A percentile compares a stretch with the other conserved stretches of the same genome.
These are phyloP conservation scores for Phacellophora camtschatica DNA, from an alignment of 30 jellyfish, hydroid and myxozoan species.

Conservation along the genomic window DNA sequence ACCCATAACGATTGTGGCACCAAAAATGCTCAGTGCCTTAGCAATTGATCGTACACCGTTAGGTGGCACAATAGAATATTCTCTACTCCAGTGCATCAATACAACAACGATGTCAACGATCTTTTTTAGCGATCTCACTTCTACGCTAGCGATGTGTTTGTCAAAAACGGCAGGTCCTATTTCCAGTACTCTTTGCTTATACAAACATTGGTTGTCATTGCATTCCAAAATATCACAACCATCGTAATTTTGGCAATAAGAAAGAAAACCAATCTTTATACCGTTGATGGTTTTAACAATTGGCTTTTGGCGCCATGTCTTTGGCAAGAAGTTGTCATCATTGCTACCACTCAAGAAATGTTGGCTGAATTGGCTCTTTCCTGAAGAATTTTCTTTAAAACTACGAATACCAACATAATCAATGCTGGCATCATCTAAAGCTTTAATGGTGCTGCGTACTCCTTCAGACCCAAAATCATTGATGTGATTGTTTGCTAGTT, in stretches of 20 bases:
- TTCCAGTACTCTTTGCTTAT: not conserved
- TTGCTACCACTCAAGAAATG: not conserved
- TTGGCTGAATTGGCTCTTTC: not conserved
- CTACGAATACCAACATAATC: conserved; percentile 36
- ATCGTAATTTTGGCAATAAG: conserved; percentile 61
- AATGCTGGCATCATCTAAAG: conserved; percentile 16
- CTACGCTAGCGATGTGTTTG: not conserved
- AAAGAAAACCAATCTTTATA: conserved; percentile 66
- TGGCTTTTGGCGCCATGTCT: conserved; percentile 25
- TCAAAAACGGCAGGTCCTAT: conserved; percentile 29
- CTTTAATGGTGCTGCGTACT: conserved; percentile 11
- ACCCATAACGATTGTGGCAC: conserved; percentile 71
- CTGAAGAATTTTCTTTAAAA: not conserved
- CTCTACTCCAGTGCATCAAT: conserved; percentile 85
- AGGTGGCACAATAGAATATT: conserved; percentile 65
- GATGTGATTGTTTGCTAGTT: conserved; percentile 68
- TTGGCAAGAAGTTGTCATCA: not conserved
- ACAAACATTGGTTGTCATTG: not conserved
- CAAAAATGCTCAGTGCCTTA: conserved; percentile 16
- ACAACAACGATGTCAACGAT: conserved; percentile 64
- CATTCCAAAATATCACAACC: conserved; percentile 39
- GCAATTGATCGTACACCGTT: conserved; percentile 57
- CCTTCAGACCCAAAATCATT: conserved; percentile 63
- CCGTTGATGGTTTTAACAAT: conserved; percentile 66
- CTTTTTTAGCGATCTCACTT: conserved; percentile 3